Conservation (phyloP, 2,113 vertebrate species). For the Murina feae region DNA sequence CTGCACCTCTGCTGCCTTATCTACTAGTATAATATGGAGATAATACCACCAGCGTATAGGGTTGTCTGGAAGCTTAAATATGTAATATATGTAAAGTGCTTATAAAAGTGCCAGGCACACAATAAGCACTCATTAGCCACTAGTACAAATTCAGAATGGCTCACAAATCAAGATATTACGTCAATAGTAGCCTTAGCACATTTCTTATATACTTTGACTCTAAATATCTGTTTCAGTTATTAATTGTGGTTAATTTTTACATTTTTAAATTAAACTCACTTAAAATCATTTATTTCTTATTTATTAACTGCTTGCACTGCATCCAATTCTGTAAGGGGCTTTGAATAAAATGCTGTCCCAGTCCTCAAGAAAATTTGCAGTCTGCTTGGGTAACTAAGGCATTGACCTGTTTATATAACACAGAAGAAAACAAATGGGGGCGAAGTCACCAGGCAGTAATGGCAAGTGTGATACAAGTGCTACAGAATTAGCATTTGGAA, state of each 20-base stretch:
- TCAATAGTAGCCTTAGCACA: neutral
- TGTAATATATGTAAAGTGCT: neutral
- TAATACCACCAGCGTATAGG: neutral
- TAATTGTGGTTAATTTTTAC: neutral
- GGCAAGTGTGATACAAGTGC: neutral
- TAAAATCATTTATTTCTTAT: constrained; percentile 5
- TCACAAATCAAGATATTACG: neutral
- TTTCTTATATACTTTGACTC: neutral
- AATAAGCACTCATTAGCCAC: neutral
- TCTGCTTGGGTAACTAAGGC: neutral
- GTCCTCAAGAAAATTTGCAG: constrained; percentile 29
- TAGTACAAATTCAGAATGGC: neutral
- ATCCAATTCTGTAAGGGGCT: neutral
- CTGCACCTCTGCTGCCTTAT: constrained; percentile 8
- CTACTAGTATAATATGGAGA: neutral
- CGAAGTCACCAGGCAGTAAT: neutral
- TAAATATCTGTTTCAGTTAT: neutral
- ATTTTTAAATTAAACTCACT: constrained; percentile 35
- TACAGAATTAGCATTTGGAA: constrained; percentile 31
- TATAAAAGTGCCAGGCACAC: neutral
- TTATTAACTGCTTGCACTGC: neutral
- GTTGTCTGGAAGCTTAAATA: neutral
- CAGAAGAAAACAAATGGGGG: constrained; percentile 26
- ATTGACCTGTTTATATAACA: neutral
- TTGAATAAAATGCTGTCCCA: neutral